Percentiles rank a stretch among this genome's conserved stretches.
Evolutionary conservation across 2,888 invertebrate genomes (phyloP).

Genomic region (Eremobia ochroleuca): DNA sequence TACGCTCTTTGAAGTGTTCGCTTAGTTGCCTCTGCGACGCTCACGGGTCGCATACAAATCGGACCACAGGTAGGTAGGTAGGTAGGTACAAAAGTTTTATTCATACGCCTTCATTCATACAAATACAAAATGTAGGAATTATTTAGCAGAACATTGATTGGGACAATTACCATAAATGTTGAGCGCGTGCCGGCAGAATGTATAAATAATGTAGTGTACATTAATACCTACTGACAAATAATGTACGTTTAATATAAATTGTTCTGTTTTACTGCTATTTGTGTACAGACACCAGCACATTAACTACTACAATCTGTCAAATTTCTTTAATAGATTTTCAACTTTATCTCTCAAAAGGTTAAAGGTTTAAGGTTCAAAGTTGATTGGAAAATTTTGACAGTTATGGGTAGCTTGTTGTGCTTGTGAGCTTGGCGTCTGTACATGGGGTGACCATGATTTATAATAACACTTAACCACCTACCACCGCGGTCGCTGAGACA

Average conservation of each 20-base stretch:
- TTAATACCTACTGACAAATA: slow-evolving; percentile 28
- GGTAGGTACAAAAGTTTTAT: background rate
- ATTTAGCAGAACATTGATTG: slow-evolving; percentile 37
- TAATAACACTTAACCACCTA: too few relatives aligned
- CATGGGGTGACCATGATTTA: slow-evolving; percentile 26
- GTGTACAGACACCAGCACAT: too few relatives aligned
- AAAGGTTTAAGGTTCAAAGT: too few relatives aligned
- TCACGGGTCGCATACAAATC: background rate
- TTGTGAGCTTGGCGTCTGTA: too few relatives aligned
- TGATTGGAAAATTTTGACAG: too few relatives aligned
- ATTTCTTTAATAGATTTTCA: too few relatives aligned
- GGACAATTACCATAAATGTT: slow-evolving; percentile 48
- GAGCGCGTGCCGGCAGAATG: slow-evolving; percentile 52
- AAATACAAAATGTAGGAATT: slow-evolving; percentile 28
- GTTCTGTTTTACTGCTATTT: slow-evolving; percentile 24
- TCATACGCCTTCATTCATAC: slow-evolving; percentile 17
- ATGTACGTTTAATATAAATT: slow-evolving; percentile 39
- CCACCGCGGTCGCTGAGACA: too few relatives aligned
- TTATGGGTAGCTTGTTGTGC: too few relatives aligned
- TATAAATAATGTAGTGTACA: slow-evolving; percentile 54
- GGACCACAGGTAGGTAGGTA: too few relatives aligned
- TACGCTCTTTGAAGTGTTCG: background rate
- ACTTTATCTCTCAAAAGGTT: too few relatives aligned
- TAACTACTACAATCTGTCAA: too few relatives aligned
- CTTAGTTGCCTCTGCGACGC: background rate